Evolutionary conservation across 2,113 vertebrate genomes (phyloP).

Genomic region (Spilogale gracilis): DNA sequence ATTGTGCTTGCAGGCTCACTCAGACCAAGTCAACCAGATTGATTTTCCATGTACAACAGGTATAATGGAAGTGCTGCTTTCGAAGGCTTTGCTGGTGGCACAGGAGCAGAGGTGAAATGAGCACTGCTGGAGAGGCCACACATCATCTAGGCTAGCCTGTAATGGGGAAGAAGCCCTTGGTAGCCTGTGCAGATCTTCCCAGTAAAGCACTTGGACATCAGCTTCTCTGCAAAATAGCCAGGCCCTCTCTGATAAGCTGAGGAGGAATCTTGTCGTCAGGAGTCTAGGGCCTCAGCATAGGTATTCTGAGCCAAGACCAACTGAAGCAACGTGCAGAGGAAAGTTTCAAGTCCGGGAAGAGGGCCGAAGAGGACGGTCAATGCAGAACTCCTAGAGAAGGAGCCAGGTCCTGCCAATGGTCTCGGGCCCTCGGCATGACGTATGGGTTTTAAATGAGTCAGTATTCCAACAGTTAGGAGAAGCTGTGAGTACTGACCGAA

Average conservation of each 20-base stretch:
- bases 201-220: slow-evolving; percentile 91
- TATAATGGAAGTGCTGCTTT: slow-evolving; percentile 89
- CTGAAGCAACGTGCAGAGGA: slow-evolving; percentile 88
- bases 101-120: slow-evolving; percentile 90
- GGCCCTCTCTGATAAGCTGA: slow-evolving; percentile 94
- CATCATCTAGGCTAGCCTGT: slow-evolving; percentile 92
- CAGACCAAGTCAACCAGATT: slow-evolving; percentile 88
- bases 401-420: slow-evolving; percentile 90
- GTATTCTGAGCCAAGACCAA: slow-evolving; percentile 92
- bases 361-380: slow-evolving; percentile 71
- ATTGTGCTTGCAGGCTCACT: slow-evolving; percentile 86
- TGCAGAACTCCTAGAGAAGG: slow-evolving; percentile 87
- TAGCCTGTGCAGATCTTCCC: slow-evolving; percentile 88
- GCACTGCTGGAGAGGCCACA: slow-evolving; percentile 92
- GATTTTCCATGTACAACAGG: slow-evolving; percentile 81
- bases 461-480: slow-evolving; percentile 90
- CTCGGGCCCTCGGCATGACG: slow-evolving; percentile 92
- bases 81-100: slow-evolving; percentile 91
- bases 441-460: slow-evolving; percentile 91
- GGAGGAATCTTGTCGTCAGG: slow-evolving; percentile 90
- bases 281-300: slow-evolving; percentile 91
- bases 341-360: slow-evolving; percentile 77
- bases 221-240: slow-evolving; percentile 93
- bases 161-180: slow-evolving; percentile 90
- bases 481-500: slow-evolving; percentile 73